Evolutionary conservation across 2,113 vertebrate species (phyloP).

Genomic region (Saimiri boliviensis): DNA sequence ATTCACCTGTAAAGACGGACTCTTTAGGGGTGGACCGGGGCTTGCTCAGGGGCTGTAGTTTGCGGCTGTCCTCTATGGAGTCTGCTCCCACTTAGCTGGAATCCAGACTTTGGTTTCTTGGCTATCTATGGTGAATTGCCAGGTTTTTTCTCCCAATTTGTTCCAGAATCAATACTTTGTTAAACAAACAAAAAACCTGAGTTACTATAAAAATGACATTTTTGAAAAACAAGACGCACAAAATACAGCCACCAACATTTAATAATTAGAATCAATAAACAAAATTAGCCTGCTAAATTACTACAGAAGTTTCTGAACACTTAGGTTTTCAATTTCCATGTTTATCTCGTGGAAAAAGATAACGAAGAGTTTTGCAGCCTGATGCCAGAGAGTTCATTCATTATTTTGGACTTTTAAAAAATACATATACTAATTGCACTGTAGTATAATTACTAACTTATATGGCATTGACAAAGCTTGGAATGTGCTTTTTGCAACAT

Average conservation of each 20-base stretch:
- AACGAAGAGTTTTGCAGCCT: not conserved
- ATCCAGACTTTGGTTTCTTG: not conserved
- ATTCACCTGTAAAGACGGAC: not conserved
- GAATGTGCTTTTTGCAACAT: not conserved
- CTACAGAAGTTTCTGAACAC: not conserved
- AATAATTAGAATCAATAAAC: conserved; percentile 15
- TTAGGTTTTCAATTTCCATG: not conserved
- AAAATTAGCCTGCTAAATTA: conserved; percentile 22
- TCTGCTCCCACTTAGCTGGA: not conserved
- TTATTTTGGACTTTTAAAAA: not conserved
- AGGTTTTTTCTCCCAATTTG: not conserved
- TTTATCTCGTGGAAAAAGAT: not conserved
- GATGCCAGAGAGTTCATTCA: not conserved
- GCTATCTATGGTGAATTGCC: not conserved
- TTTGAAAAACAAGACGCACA: not conserved
- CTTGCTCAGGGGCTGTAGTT: not conserved
- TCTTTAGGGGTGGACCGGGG: not conserved
- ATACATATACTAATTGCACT: not conserved
- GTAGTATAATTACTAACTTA: not conserved
- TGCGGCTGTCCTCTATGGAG: not conserved
- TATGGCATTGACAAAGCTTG: not conserved
- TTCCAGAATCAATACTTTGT: not conserved
- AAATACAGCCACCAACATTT: not conserved
- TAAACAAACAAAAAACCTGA: not conserved
- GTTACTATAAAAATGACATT: not conserved